Base-by-base conservation (phyloP, 2,888 invertebrate genomes). In the Tineola bisselliella region DNA sequence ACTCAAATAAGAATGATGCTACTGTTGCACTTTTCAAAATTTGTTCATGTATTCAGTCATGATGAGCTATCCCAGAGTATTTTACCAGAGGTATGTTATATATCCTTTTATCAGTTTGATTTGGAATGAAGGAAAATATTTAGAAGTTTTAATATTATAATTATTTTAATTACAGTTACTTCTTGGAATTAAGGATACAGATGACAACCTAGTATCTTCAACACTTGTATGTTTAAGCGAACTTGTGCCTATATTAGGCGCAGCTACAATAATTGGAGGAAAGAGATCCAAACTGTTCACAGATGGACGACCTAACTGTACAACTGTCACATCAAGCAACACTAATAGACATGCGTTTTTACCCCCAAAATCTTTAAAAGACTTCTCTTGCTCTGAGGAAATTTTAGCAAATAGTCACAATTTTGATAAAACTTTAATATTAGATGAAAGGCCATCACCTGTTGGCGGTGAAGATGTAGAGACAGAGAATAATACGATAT, bases 121-220 rank as follows among this genome's bases (percentile, higher is more conserved):
- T n/a, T n/a, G n/a, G n/a, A n/a, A n/a, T n/a, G n/a, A n/a, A n/a
- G n/a, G n/a, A n/a, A n/a, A n/a, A n/a, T n/a, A n/a, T n/a, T n/a
- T n/a, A n/a, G n/a, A n/a, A n/a, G n/a, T n/a, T n/a, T n/a, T n/a
- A n/a, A n/a, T n/a, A 43, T n/a, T 8, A 13, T 43, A 43, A 43
- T 5, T 43, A 52, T 64, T 64, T 67, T 61, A 64, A 63, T 88
- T 88, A 61, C 79, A 93, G 91, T 80, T 97, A 60, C 86, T 96
- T 44, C 89, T 95, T 38, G 97, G 96, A 3, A 92, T 97, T 66
- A 93, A 94, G 75, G 97, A 97, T 72, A 91, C 91, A 0, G 93
- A 95, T 77, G 95, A 97, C 74, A 88, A 89, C 61, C 81, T 97
- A 63, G 97, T 97, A 0, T 90, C 93, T 25, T 91, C 92, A 62